phyloP scores from a whole-genome alignment of 2,888 invertebrate genomes.

The Nemapogon koenigi region DNA sequence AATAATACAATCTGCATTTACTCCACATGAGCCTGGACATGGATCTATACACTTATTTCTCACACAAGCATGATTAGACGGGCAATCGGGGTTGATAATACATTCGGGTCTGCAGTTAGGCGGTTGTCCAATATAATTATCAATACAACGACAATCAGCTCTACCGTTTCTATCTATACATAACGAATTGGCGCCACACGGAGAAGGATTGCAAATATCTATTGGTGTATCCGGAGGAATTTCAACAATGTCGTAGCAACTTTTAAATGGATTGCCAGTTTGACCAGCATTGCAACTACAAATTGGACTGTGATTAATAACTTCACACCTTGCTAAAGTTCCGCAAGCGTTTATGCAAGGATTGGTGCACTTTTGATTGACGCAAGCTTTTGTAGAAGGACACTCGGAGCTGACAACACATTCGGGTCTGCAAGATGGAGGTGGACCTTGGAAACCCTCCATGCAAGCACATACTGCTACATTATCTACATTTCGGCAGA shows the following conservation, averaged over 20 bases:
- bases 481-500: constrained; percentile 78
- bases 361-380: constrained; percentile 82
- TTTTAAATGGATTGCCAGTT: constrained; percentile 81
- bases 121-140: constrained; percentile 78
- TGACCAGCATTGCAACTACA: constrained; percentile 81
- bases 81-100: constrained; percentile 82
- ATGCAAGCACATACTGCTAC: constrained; percentile 83
- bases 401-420: constrained; percentile 86
- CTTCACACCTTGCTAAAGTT: constrained; percentile 76
- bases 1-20: constrained; percentile 80
- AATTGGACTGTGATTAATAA: constrained; percentile 86
- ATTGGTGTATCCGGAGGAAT: constrained; percentile 36
- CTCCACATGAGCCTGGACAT: constrained; percentile 82
- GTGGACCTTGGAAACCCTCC: constrained; percentile 77
- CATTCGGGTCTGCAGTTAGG: constrained; percentile 86
- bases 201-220: constrained; percentile 76
- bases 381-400: constrained; percentile 79
- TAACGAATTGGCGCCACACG: constrained; percentile 82
- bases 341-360: constrained; percentile 87
- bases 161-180: constrained; percentile 71
- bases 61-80: constrained; percentile 77
- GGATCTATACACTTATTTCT: constrained; percentile 83
- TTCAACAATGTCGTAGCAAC: constrained; percentile 66
- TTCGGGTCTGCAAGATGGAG: constrained; percentile 83
- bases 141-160: constrained; percentile 79